These are phyloP conservation scores for Oxyteleia sp. DNA, from an alignment of 2,888 invertebrate genomes.

Conservation along the genomic window DNA sequence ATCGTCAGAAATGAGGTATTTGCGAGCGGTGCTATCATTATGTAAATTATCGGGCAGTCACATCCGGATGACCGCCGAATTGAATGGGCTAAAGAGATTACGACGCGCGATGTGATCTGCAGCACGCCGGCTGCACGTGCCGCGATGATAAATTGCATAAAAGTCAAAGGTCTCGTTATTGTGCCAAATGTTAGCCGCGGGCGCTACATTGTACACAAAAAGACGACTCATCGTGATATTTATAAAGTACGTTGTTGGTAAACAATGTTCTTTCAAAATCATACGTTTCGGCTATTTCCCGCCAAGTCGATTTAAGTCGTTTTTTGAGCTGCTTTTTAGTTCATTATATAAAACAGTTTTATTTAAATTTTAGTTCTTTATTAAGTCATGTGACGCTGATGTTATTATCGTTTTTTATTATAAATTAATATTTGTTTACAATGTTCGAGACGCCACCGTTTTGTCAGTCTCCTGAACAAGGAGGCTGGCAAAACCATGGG, in stretches of 20 bases:
- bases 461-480: too few relatives aligned
- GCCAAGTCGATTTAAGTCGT: too few relatives aligned
- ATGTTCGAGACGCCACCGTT: too few relatives aligned
- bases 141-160: conserved; percentile 43
- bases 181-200: conserved; percentile 25
- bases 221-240: background rate
- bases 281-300: background rate
- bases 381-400: too few relatives aligned
- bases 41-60: background rate
- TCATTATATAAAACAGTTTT: too few relatives aligned
- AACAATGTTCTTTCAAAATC: conserved; percentile 6
- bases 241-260: background rate
- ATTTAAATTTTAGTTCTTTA: too few relatives aligned
- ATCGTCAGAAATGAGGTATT: background rate
- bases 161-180: conserved; percentile 44
- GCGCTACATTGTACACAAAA: conserved; percentile 12
- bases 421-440: too few relatives aligned
- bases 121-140: too few relatives aligned
- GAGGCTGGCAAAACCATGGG: too few relatives aligned
- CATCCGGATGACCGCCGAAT: conserved; percentile 12
- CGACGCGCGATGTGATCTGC: conserved; percentile 7
- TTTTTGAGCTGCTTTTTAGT: too few relatives aligned
- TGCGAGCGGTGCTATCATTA: background rate
- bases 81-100: conserved; percentile 4
- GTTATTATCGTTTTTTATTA: too few relatives aligned